Base-by-base conservation (phyloP, 2,113 vertebrate species). In the Bucco capensis region DNA sequence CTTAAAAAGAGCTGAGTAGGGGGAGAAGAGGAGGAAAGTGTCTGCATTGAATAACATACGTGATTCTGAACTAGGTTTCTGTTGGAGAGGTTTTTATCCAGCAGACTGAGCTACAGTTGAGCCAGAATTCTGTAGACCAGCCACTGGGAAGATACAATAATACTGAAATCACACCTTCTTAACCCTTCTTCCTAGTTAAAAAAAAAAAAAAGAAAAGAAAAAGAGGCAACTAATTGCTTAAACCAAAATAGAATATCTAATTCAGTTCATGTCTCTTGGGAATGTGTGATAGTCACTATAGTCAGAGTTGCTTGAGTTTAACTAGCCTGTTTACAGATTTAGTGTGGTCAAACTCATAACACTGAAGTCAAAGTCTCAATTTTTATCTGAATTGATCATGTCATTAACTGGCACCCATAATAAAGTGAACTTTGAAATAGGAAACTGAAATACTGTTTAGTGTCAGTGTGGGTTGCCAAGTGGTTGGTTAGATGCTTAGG, bases 261-360 rank as follows among this genome's bases (percentile, higher is more conserved):
- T 94, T 93, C 77, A 94, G 94, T 94, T 94, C 95, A 93, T 3
- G 91, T 78, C 94, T 93, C 33, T 57, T 90, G 95, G 95, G 95
- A 95, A n/a, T 42, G 61, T 78, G 77, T 33, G 70, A 25, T 90
- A 86, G 81, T 42, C 53, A 31, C 40, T 95, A 21, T 72, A 65
- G 56, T 78, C 70, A 30, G 71, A 92, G 77, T 75, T 92, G 88
- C 80, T 83, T 71, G 64, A 90, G n/a, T 88, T 90, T 84, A 86
- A 81, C 46, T 30, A 81, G 61, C 30, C 77, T 92, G 94, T 95
- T 95, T 90, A 92, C 83, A 64, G 73, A 37, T 72, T 51, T 25
- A 56, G 10, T 27, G 53, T 81, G 69, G 40, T 53, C 35, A 51
- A 66, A 31, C 0, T 1, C 3, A 0, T 72, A 44, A 28, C 31